Percentiles rank a stretch among this genome's conserved stretches.
phyloP scores from a whole-genome alignment of 2,113 vertebrate genomes.

The Syrrhaptes paradoxus region DNA sequence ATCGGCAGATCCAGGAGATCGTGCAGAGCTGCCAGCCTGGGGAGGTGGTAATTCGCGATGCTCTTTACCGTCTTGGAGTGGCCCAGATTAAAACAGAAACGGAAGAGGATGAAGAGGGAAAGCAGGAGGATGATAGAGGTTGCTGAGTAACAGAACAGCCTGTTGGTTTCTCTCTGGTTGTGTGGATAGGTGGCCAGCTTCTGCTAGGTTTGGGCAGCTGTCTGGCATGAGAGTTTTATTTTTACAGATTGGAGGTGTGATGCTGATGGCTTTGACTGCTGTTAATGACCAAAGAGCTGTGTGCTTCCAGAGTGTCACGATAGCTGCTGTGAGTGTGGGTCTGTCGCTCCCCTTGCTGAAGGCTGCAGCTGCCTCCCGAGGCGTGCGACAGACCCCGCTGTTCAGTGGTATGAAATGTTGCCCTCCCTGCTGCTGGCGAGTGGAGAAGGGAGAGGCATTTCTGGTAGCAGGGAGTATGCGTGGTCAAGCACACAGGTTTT shows the following conservation, averaged over 20 bases:
- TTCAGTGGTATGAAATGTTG: background rate
- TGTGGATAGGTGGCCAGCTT: background rate
- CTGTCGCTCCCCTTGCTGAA: background rate
- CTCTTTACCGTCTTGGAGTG: conserved; percentile 92
- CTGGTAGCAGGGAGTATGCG: background rate
- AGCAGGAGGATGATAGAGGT: conserved; percentile 55
- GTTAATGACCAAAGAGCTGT: conserved; percentile 78
- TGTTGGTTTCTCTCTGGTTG: conserved; percentile 22
- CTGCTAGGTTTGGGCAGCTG: background rate
- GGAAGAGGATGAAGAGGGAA: conserved; percentile 74
- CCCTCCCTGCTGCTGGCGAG: background rate
- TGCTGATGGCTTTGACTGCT: conserved; percentile 49
- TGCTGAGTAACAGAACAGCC: conserved; percentile 13
- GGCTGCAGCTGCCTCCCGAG: background rate
- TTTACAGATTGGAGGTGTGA: background rate
- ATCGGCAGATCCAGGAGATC: conserved; percentile 89
- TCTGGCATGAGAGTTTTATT: background rate
- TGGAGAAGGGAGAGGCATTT: background rate
- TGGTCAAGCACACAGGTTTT: background rate
- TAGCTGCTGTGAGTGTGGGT: background rate
- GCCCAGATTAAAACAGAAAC: conserved; percentile 92
- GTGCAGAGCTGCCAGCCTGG: conserved; percentile 93
- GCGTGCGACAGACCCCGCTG: background rate
- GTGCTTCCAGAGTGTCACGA: conserved; percentile 59
- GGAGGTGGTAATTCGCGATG: conserved; percentile 93